Percentiles rank a stretch among this genome's conserved stretches.
Evolutionary conservation across 2,888 invertebrate species (phyloP).

Genomic region (Archips crataeganus): DNA sequence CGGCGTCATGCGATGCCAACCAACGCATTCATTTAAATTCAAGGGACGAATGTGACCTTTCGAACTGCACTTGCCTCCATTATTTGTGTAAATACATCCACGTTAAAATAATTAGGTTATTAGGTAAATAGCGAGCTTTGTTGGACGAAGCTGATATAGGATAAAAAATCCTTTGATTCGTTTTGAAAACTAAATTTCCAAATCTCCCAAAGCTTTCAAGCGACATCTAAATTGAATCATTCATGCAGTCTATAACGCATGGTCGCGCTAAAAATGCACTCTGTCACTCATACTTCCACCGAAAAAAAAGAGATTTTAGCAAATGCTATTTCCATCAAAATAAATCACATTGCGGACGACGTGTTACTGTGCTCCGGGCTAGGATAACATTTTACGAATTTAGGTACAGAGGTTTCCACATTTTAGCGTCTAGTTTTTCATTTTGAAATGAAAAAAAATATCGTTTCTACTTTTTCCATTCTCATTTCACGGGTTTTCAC

Average conservation of each 20-base stretch:
- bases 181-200: not conserved
- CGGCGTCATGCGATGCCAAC: conserved; percentile 37
- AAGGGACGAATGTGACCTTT: conserved; percentile 27
- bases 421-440: no score
- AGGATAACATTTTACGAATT: conserved; percentile 23
- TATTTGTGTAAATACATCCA: not conserved
- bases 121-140: not conserved
- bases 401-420: not conserved
- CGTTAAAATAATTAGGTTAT: conserved; percentile 5
- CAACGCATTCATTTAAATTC: conserved; percentile 40
- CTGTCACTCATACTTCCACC: conserved; percentile 29
- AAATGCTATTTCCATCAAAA: conserved; percentile 39
- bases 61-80: not conserved
- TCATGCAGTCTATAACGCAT: not conserved
- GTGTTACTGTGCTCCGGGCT: conserved; percentile 22
- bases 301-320: conserved; percentile 27
- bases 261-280: conserved; percentile 5
- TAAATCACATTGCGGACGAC: conserved; percentile 38
- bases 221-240: not conserved
- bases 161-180: no score
- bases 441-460: no score
- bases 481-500: no score
- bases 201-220: not conserved
- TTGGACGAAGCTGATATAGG: no score
- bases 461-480: no score